phyloP scores from a whole-genome alignment of 2,888 invertebrate genomes.

The Julus scandinavius region DNA sequence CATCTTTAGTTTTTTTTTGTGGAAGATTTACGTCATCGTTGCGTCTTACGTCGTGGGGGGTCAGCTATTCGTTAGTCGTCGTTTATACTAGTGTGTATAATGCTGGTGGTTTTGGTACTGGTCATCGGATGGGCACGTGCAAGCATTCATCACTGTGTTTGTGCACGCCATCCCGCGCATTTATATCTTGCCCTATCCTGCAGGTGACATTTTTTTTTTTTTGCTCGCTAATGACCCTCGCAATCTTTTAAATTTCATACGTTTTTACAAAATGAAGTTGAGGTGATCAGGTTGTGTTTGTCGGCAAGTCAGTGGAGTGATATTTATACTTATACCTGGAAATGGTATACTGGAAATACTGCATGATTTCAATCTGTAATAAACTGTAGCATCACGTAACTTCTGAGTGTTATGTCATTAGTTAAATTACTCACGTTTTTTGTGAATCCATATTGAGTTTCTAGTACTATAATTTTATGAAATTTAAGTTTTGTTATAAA shows the following conservation, averaged over 20 bases:
- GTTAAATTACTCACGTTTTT: too few relatives aligned
- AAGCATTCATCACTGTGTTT: background rate
- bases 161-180: background rate
- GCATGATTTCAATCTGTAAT: too few relatives aligned
- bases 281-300: background rate
- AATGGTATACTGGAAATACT: too few relatives aligned
- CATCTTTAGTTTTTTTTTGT: background rate
- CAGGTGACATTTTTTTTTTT: conserved; percentile 3
- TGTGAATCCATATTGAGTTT: too few relatives aligned
- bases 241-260: background rate
- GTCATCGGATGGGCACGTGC: background rate
- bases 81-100: too few relatives aligned
- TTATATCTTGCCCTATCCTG: background rate
- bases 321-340: too few relatives aligned
- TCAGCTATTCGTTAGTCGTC: background rate
- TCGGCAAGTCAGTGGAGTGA: too few relatives aligned
- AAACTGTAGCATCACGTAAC: too few relatives aligned
- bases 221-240: background rate
- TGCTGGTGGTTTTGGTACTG: background rate
- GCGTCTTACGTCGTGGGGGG: background rate
- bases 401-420: too few relatives aligned
- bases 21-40: conserved; percentile 27
- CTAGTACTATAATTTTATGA: too few relatives aligned
- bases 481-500: too few relatives aligned
- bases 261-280: background rate